phyloP scores from a whole-genome alignment of 1,140 invertebrate genomes.

The Cotesia typhae region DNA sequence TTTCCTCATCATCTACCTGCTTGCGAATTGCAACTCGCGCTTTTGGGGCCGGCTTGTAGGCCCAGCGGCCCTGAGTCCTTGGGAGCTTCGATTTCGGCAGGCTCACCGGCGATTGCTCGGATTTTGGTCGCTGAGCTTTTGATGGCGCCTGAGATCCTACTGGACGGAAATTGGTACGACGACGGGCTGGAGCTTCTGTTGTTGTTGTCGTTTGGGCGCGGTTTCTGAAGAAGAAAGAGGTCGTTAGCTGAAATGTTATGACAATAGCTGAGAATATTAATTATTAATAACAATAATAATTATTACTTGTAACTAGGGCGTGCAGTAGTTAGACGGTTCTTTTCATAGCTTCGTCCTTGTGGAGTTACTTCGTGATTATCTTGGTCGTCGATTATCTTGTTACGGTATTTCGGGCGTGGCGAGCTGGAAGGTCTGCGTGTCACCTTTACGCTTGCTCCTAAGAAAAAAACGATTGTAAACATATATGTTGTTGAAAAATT shows the following conservation, averaged over 20 bases:
- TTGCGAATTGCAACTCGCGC: conserved; percentile 84
- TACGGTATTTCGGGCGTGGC: conserved; percentile 58
- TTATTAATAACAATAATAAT: not conserved
- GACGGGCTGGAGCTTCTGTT: conserved; percentile 54
- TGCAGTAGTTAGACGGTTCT: conserved; percentile 50
- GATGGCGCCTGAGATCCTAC: conserved; percentile 39
- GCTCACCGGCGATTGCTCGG: conserved; percentile 42
- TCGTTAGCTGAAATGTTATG: not conserved
- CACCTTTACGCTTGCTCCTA: conserved; percentile 45
- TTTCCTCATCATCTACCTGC: conserved; percentile 69
- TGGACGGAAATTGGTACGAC: conserved; percentile 58
- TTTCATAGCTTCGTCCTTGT: conserved; percentile 44
- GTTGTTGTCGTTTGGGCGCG: conserved; percentile 54
- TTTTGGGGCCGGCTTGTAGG: conserved; percentile 87
- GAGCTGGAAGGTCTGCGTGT: conserved; percentile 48
- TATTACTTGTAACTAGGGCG: conserved; percentile 60
- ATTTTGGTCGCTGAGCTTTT: conserved; percentile 45
- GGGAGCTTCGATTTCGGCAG: conserved; percentile 77
- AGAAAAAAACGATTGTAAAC: conserved; percentile 16
- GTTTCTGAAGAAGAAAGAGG: conserved; percentile 47
- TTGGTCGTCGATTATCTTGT: conserved; percentile 59
- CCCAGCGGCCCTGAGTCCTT: conserved; percentile 81
- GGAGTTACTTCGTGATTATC: conserved; percentile 51
- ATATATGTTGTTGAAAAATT: conserved; percentile 11
- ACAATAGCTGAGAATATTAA: not conserved